Evolutionary conservation across 2,797 vertebrate genomes (phyloP).

Genomic region (Fratercula arctica): DNA sequence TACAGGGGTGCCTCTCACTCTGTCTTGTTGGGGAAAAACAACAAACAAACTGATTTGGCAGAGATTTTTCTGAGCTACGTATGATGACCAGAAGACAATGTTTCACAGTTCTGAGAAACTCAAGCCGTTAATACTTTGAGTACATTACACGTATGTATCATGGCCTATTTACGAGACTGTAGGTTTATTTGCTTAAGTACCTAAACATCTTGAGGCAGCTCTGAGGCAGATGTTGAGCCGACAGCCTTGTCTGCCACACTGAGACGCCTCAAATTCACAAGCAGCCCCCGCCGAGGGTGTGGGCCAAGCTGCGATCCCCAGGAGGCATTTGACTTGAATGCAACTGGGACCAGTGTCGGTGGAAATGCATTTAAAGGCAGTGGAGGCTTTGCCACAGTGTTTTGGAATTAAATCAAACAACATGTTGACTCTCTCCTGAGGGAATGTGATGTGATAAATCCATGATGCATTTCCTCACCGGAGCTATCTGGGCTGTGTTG

Average conservation of each 20-base stretch:
- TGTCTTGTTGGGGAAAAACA: neutral
- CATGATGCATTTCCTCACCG: neutral
- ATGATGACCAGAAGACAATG: neutral
- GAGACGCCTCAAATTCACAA: neutral
- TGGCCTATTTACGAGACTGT: neutral
- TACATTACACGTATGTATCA: neutral
- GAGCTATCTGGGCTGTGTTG: neutral
- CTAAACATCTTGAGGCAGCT: neutral
- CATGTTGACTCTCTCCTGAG: neutral
- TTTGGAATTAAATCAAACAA: conserved; percentile 16
- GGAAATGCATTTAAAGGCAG: neutral
- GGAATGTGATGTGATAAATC: neutral
- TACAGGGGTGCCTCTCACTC: neutral
- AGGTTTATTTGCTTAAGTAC: neutral
- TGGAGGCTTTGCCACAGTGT: neutral
- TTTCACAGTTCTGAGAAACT: neutral
- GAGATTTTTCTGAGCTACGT: neutral
- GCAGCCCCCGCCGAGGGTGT: rapidly evolving
- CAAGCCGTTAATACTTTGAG: neutral
- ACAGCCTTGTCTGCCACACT: neutral
- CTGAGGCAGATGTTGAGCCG: neutral
- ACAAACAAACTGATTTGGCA: neutral
- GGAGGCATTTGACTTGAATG: neutral
- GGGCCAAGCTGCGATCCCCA: neutral
- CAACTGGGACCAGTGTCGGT: neutral